Percentiles rank a stretch among this genome's conserved stretches.
Evolutionary conservation across 1,140 invertebrate species (phyloP).

Genomic region (Wiebesia pumilae): DNA sequence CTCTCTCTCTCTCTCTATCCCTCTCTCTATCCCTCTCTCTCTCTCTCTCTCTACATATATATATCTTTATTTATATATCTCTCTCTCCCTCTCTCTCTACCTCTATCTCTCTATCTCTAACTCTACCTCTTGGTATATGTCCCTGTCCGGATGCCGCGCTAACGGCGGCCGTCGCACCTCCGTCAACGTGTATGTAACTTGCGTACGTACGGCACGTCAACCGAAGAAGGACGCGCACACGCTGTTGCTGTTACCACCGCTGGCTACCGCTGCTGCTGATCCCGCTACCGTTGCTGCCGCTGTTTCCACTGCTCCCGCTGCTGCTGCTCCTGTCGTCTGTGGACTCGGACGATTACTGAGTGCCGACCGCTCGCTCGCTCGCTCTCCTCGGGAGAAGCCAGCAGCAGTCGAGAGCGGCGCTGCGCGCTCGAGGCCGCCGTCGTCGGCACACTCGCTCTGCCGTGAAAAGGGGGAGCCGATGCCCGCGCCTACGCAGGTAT

Average conservation of each 20-base stretch:
- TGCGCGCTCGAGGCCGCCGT: slow-evolving; percentile 45
- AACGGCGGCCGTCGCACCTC: background rate
- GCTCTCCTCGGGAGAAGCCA: background rate
- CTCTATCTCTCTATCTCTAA: background rate
- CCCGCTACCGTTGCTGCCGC: background rate
- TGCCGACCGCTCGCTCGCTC: background rate
- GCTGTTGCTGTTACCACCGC: background rate
- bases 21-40: background rate
- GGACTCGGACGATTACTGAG: slow-evolving; percentile 39
- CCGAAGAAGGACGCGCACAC: background rate
- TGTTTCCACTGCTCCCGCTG: background rate
- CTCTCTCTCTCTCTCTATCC: background rate
- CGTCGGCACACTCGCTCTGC: slow-evolving; percentile 5
- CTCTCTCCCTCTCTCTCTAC: too few species aligned
- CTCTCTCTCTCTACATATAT: too few species aligned
- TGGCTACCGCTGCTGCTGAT: background rate
- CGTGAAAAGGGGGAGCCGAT: slow-evolving; percentile 18
- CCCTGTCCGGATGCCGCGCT: too few species aligned
- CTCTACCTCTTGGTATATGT: background rate
- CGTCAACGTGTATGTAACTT: too few species aligned
- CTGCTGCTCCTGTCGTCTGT: background rate
- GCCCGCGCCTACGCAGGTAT: background rate
- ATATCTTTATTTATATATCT: too few species aligned
- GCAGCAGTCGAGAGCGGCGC: slow-evolving; percentile 41
- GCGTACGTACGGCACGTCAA: background rate